These are phyloP conservation scores for Gonioctena quinquepunctata DNA, from an alignment of 1,140 invertebrate genomes.

Conservation along the genomic window DNA sequence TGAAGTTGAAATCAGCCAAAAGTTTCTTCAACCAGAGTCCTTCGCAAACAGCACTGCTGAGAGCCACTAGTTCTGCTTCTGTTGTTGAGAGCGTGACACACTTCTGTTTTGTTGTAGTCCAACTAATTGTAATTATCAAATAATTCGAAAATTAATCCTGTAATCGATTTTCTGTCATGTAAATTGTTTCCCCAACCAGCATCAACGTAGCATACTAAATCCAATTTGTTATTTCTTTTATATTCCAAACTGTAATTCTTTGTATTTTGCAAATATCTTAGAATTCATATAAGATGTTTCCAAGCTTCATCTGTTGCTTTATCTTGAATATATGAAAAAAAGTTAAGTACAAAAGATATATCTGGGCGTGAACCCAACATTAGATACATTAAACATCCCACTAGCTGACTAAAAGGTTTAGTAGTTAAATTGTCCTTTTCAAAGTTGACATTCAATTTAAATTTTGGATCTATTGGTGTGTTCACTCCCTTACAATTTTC, in stretches of 20 bases:
- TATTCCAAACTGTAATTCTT: neutral
- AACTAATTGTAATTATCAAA: slow-evolving; percentile 35
- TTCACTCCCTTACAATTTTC: slow-evolving; percentile 16
- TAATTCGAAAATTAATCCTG: slow-evolving; percentile 43
- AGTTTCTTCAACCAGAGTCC: slow-evolving; percentile 41
- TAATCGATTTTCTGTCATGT: slow-evolving; percentile 38
- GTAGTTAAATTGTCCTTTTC: neutral
- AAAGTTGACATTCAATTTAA: neutral
- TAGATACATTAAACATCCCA: slow-evolving; percentile 10
- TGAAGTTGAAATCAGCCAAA: slow-evolving; percentile 37
- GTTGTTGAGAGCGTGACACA: slow-evolving; percentile 29
- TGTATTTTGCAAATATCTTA: neutral
- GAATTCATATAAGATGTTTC: neutral
- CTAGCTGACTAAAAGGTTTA: slow-evolving; percentile 1
- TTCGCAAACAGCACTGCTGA: slow-evolving; percentile 27
- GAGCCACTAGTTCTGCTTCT: slow-evolving; percentile 60
- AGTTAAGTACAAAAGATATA: slow-evolving; percentile 8
- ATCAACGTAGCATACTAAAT: slow-evolving; percentile 10
- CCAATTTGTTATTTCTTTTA: neutral
- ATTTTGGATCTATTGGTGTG: slow-evolving; percentile 17
- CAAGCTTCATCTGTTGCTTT: slow-evolving; percentile 10
- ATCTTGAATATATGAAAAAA: neutral
- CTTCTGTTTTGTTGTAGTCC: slow-evolving; percentile 31
- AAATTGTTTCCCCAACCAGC: slow-evolving; percentile 40
- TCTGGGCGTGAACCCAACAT: slow-evolving; percentile 1